Evolutionary conservation across 2,797 vertebrate species (phyloP).

Genomic region (Siniperca undulata): DNA sequence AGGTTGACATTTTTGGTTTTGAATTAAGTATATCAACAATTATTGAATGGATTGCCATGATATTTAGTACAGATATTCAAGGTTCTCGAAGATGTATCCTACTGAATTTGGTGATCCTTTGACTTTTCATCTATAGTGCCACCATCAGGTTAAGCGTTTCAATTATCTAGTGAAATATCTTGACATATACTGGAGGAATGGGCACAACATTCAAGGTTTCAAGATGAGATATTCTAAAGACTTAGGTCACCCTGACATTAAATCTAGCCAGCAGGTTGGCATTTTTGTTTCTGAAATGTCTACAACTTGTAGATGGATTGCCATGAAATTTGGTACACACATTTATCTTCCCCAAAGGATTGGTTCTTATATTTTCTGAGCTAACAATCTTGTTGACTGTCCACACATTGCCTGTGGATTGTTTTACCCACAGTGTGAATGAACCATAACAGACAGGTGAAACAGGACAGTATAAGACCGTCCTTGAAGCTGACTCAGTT

Average conservation of each 20-base stretch:
- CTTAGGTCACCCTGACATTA: not conserved
- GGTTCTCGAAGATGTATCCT: not conserved
- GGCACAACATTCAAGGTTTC: not conserved
- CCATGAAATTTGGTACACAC: too few species aligned
- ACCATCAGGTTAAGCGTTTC: too few species aligned
- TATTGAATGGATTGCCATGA: not conserved
- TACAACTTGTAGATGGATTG: not conserved
- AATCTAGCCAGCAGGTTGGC: not conserved
- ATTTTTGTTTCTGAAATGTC: not conserved
- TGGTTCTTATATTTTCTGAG: too few species aligned
- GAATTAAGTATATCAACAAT: too few species aligned
- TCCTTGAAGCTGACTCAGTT: slow-evolving; percentile 26
- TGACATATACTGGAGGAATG: too few species aligned
- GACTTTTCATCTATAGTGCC: not conserved
- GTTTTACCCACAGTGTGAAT: slow-evolving; percentile 16
- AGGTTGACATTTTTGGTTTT: too few species aligned
- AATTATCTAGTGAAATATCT: too few species aligned
- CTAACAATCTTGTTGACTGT: slow-evolving; percentile 1
- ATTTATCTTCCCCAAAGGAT: not conserved
- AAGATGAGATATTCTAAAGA: not conserved
- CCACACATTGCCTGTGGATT: not conserved
- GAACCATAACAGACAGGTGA: slow-evolving; percentile 5
- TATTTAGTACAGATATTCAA: too few species aligned
- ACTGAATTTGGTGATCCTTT: not conserved
- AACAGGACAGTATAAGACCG: not conserved